A percentile compares a stretch with the other conserved stretches of the same genome.
Conservation (phyloP, 2,888 invertebrate species). For the Eumerus sabulonum region DNA sequence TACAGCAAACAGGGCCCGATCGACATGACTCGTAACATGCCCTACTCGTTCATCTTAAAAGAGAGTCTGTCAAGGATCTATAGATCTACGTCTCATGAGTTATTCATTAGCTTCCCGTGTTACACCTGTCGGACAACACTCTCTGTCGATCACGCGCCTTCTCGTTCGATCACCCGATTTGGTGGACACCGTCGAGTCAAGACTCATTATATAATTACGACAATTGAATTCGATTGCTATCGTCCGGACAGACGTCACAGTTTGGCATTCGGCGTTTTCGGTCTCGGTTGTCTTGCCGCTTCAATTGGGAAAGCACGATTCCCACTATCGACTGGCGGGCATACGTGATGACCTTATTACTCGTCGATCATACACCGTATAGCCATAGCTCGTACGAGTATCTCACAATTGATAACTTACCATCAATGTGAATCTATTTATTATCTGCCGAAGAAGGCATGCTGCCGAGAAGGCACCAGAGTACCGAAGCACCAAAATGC, state of each 20-base stretch:
- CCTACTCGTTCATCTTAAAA: too few relatives aligned
- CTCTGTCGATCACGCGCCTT: constrained; percentile 16
- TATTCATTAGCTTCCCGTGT: constrained; percentile 6
- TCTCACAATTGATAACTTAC: constrained; percentile 51
- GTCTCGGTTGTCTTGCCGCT: constrained; percentile 28
- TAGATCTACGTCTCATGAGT: not conserved
- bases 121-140: constrained; percentile 42
- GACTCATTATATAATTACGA: constrained; percentile 57
- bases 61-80: too few relatives aligned
- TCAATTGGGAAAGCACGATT: constrained; percentile 57
- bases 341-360: constrained; percentile 67
- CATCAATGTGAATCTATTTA: constrained; percentile 45
- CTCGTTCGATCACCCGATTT: constrained; percentile 44
- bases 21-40: too few relatives aligned
- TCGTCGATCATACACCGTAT: constrained; percentile 17
- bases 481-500: too few relatives aligned
- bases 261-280: not conserved
- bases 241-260: constrained; percentile 16
- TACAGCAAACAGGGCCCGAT: too few relatives aligned
- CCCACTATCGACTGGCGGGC: not conserved
- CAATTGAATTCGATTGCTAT: constrained; percentile 46
- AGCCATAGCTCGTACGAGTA: constrained; percentile 18
- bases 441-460: constrained; percentile 18
- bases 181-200: constrained; percentile 36
- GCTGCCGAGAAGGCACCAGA: not conserved